Conservation (phyloP, 2,113 vertebrate species). For the Coregonus clupeaformis region DNA sequence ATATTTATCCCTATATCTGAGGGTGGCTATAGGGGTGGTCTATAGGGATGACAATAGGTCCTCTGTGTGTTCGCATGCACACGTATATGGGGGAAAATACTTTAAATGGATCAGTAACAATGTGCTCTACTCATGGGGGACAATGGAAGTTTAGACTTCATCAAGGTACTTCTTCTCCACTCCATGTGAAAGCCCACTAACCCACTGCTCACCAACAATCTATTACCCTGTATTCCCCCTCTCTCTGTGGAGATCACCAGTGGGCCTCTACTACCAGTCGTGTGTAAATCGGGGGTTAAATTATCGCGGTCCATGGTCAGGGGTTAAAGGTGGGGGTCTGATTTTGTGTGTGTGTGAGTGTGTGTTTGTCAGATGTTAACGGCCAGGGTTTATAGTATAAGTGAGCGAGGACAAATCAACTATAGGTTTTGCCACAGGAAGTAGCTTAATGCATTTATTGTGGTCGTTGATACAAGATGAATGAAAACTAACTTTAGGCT, state of each 20-base stretch:
- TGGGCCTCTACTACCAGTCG: constrained; percentile 27
- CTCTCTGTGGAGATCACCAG: constrained; percentile 38
- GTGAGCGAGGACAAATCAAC: too few species aligned
- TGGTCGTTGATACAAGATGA: too few species aligned
- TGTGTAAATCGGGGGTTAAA: constrained; percentile 40
- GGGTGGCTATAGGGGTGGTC: not conserved
- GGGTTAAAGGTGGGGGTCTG: constrained; percentile 39
- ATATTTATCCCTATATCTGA: constrained; percentile 37
- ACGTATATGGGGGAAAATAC: too few species aligned
- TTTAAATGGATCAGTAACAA: too few species aligned
- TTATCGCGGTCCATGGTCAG: constrained; percentile 46
- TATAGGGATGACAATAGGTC: too few species aligned
- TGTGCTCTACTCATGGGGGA: too few species aligned
- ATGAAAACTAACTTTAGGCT: too few species aligned
- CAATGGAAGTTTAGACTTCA: too few species aligned
- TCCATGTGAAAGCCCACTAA: not conserved
- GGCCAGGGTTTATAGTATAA: constrained; percentile 15
- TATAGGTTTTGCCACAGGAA: too few species aligned
- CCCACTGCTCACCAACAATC: constrained; percentile 6
- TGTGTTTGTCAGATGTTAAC: constrained; percentile 61
- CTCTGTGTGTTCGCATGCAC: too few species aligned
- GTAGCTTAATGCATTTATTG: too few species aligned
- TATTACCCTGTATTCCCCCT: constrained; percentile 24
- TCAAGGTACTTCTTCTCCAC: not conserved
- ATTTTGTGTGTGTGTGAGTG: constrained; percentile 42